Percentiles rank a stretch among this genome's conserved stretches.
phyloP scores from a whole-genome alignment of 2,797 vertebrate genomes.

The Tokudaia tokunoshimensis region DNA sequence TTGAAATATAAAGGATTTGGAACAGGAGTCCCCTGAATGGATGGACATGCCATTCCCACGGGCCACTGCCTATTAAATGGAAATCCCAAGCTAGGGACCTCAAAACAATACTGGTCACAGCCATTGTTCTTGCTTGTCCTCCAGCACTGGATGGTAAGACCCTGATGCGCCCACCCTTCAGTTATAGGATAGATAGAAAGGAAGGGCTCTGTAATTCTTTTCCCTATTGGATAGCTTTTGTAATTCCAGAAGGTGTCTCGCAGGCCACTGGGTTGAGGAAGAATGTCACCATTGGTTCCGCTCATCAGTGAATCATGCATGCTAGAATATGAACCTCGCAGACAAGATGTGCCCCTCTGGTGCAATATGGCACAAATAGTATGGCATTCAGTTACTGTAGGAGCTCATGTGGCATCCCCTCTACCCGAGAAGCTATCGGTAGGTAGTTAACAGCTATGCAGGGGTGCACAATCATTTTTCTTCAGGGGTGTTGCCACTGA shows the following conservation, averaged over 20 bases:
- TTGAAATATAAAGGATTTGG: neutral
- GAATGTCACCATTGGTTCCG: neutral
- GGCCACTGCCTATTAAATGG: neutral
- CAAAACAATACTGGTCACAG: neutral
- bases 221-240: neutral
- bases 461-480: neutral
- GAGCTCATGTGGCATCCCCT: too few species aligned
- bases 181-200: neutral
- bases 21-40: neutral
- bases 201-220: neutral
- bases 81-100: neutral
- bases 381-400: neutral
- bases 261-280: neutral
- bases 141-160: neutral
- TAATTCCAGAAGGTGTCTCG: neutral
- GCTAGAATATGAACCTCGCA: neutral
- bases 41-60: neutral
- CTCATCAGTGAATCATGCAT: neutral
- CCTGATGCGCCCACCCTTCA: neutral
- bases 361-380: neutral
- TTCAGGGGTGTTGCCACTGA: neutral
- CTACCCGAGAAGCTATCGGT: too few species aligned
- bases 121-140: neutral
- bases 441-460: neutral
- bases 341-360: neutral